Percentiles rank a stretch among this genome's conserved stretches.
phyloP scores from a whole-genome alignment of 2,888 invertebrate genomes.

The Cephus pulcher region DNA sequence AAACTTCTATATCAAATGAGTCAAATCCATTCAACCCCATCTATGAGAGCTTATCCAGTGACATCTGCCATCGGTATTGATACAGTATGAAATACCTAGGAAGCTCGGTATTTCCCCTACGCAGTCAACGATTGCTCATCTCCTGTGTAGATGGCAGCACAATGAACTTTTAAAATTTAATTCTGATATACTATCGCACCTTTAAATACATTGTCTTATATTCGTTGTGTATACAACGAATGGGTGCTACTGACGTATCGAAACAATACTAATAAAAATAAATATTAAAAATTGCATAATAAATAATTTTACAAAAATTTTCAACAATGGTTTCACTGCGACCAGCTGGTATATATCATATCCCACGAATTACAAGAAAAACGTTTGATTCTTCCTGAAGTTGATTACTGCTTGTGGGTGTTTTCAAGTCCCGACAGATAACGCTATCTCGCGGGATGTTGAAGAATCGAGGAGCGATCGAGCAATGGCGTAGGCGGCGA shows the following conservation, averaged over 20 bases:
- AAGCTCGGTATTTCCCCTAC: not conserved
- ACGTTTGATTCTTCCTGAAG: not conserved
- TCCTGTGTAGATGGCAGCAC: not conserved
- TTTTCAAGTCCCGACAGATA: constrained; percentile 40
- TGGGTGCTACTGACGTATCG: not conserved
- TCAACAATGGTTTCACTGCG: not conserved
- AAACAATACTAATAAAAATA: not conserved
- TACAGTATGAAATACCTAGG: not conserved
- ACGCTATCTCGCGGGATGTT: constrained; percentile 48
- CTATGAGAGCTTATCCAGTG: not conserved
- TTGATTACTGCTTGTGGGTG: not conserved
- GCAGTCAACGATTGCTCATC: not conserved
- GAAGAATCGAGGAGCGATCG: constrained; percentile 27
- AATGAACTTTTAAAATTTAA: not conserved
- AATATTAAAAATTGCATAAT: not conserved
- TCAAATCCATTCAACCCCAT: not conserved
- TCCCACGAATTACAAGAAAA: not conserved
- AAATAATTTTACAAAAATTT: not conserved
- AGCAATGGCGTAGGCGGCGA: constrained; percentile 60
- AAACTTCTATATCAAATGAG: not conserved
- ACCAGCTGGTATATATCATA: not conserved
- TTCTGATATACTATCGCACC: not conserved
- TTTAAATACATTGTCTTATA: not conserved
- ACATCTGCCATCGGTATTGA: not conserved
- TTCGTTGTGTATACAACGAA: not conserved